These are phyloP conservation scores for Strigamia crassipes DNA, from an alignment of 2,888 invertebrate genomes.

Conservation along the genomic window DNA sequence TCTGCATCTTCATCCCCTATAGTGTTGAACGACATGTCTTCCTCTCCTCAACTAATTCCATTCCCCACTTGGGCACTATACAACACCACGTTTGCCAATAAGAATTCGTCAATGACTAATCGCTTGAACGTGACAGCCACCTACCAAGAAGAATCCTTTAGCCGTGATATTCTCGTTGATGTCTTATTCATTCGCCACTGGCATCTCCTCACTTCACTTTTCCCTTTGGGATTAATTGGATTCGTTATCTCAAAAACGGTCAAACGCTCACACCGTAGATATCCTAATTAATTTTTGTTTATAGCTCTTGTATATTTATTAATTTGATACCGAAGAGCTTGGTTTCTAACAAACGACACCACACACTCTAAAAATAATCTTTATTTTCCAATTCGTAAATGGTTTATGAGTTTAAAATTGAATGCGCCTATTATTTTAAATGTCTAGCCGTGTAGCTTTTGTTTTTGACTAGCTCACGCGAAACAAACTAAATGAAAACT, in stretches of 20 bases:
- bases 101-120: conserved; percentile 42
- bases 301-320: neutral
- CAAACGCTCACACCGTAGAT: conserved; percentile 37
- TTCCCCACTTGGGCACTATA: conserved; percentile 27
- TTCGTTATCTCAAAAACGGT: conserved; percentile 40
- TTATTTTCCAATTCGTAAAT: too few relatives aligned
- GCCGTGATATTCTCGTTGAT: conserved; percentile 35
- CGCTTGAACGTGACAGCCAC: conserved; percentile 26
- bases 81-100: conserved; percentile 34
- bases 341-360: too few relatives aligned
- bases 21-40: conserved; percentile 22
- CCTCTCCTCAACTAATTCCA: conserved; percentile 27
- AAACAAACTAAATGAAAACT: neutral
- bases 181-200: conserved; percentile 40
- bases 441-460: too few relatives aligned
- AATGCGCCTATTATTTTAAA: too few relatives aligned
- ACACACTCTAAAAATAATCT: too few relatives aligned
- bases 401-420: too few relatives aligned
- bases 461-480: neutral
- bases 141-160: conserved; percentile 18
- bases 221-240: conserved; percentile 37
- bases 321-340: neutral
- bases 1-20: conserved; percentile 25
- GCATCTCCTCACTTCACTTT: conserved; percentile 28
- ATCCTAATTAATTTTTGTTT: conserved; percentile 30